These are phyloP conservation scores for Drosophila macrothrix DNA, from an alignment of 2,888 invertebrate species.

Conservation along the genomic window DNA sequence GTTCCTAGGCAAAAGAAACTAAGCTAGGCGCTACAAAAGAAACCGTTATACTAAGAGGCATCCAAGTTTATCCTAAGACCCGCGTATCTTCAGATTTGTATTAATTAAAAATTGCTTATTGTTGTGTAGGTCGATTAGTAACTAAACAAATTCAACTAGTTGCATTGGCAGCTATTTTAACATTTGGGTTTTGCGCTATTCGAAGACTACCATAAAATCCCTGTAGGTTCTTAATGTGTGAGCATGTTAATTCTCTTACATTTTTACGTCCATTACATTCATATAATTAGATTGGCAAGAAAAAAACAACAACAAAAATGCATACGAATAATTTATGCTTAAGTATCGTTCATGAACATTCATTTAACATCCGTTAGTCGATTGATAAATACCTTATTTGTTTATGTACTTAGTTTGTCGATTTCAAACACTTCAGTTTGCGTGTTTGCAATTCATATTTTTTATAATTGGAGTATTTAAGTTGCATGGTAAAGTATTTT, in stretches of 20 bases:
- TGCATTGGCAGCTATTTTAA: conserved; percentile 45
- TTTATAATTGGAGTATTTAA: conserved; percentile 40
- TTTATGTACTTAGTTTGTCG: conserved; percentile 9
- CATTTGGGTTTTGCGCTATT: conserved; percentile 57
- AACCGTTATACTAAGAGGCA: conserved; percentile 78
- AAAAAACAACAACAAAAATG: conserved; percentile 7
- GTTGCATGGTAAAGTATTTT: conserved; percentile 49
- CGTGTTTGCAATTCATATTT: conserved; percentile 8
- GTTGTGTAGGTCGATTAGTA: conserved; percentile 49
- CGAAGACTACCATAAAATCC: conserved; percentile 83
- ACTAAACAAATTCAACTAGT: conserved; percentile 72
- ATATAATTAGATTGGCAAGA: conserved; percentile 16
- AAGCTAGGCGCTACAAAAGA: conserved; percentile 73
- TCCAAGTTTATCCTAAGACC: conserved; percentile 66
- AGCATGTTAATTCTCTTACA: conserved; percentile 20
- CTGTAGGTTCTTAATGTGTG: conserved; percentile 80
- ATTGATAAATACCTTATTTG: conserved; percentile 10
- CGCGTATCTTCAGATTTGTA: conserved; percentile 49
- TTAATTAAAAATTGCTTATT: conserved; percentile 70
- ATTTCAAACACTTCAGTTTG: conserved; percentile 8
- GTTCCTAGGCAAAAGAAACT: conserved; percentile 52
- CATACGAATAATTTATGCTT: conserved; percentile 47
- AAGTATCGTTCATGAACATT: conserved; percentile 22
- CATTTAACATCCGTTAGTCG: conserved; percentile 33
- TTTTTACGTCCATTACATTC: conserved; percentile 21